Evolutionary conservation across 2,113 vertebrate species (phyloP), one percentile per base, ranked within the genome.

Genomic region (Petrocephalus microphthalmus): DNA sequence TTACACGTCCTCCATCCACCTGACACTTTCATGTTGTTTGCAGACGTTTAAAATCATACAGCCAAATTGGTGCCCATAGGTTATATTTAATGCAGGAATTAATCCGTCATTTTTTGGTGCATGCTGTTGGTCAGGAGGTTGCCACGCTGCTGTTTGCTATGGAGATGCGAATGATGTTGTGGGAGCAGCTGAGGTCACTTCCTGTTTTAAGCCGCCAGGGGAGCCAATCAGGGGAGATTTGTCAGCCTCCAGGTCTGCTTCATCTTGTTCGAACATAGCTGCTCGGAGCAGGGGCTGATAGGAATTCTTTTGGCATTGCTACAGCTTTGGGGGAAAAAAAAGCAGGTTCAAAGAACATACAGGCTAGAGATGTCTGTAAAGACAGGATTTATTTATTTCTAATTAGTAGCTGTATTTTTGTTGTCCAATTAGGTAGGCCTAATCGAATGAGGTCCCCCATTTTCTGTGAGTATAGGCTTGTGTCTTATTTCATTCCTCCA

Each of bases 221-320:
- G 67, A 15, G 78, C 86, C 87, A 91, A 90, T 71, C 91, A 89
- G 87, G 84, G 87, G 78, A 71, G 42, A 47, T 42, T 83, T 87
- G 85, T 86, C 87, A 87, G 78, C 71, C 20, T 45, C 22, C 37
- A 8, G 47, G 89, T 89, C 37, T 83, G 56, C 88, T 90, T 89
- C 78, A 60, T 81, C 87, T 91, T 86, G 86, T 89, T 74, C 71
- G 54, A 82, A 92, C 45, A 37, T 86, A 56, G 88, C 88, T 88
- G 81, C 88, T 88, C 29, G 85, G 90, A 90, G 88, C 89, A 86
- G 7, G 71, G 89, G 83, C 88, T 51, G 71, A 67, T n/a, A n/a
- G 49, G 52, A 92, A 93, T 93, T 88, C 93, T 94, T 94, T 92
- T 42, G 15, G 3, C 8, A 82, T 87, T 74, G 7, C 7, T 3